A percentile compares a stretch with the other conserved stretches of the same genome.
These are phyloP conservation scores for Pseudopipra pipra DNA, from an alignment of 2,113 vertebrate genomes.

Conservation along the genomic window DNA sequence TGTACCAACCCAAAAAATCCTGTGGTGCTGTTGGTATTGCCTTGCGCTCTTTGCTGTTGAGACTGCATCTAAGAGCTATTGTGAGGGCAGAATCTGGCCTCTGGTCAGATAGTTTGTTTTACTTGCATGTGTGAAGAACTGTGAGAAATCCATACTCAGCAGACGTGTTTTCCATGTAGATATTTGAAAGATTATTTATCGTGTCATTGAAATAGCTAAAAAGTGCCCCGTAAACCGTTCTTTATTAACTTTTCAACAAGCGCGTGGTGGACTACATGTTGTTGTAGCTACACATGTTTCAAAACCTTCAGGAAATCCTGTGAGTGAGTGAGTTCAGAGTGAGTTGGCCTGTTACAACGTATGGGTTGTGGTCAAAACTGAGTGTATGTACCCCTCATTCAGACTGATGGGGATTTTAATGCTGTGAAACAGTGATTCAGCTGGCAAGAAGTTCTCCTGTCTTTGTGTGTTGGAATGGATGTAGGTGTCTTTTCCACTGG, in stretches of 20 bases:
- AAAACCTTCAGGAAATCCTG: background rate
- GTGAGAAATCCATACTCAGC: background rate
- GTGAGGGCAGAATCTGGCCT: background rate
- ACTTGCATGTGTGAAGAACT: background rate
- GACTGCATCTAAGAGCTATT: background rate
- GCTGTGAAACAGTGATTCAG: background rate
- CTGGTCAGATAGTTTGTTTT: background rate
- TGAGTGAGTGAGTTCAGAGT: background rate
- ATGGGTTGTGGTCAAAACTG: background rate
- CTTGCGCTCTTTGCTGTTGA: background rate
- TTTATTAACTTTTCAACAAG: background rate
- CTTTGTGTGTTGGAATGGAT: background rate
- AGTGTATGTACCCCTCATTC: fast-evolving
- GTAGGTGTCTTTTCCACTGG: background rate
- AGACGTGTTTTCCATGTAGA: background rate
- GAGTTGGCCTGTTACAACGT: background rate
- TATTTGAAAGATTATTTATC: background rate
- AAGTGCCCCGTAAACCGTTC: background rate
- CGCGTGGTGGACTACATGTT: background rate
- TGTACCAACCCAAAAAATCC: background rate
- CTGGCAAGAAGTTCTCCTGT: background rate
- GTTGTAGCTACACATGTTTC: background rate
- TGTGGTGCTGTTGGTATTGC: background rate
- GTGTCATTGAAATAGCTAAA: background rate
- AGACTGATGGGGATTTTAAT: background rate